Evolutionary conservation across 2,113 vertebrate genomes (phyloP), one percentile per base, ranked within the genome.

Genomic region (Panthera tigris): DNA sequence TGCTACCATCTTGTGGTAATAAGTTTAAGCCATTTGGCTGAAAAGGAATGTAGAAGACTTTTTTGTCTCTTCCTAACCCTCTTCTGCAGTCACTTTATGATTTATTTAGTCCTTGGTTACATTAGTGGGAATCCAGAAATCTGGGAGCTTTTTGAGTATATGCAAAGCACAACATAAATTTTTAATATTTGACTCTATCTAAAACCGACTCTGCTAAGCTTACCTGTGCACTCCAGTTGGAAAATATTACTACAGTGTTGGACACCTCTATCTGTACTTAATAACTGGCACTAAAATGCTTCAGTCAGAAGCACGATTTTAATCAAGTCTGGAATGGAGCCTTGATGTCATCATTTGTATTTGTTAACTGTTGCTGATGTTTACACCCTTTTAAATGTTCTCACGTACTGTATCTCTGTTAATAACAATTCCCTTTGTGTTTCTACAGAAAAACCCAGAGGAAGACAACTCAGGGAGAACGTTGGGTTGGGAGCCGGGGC

Each of bases 401-500:
- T 89, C 57, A 25, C 36, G 16, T 73, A 41, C 39, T 76, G 66
- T 52, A 66, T 96, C 8, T 31, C 3, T 65, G 33, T 89, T 89
- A 25, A 11, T 92, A 71, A 82, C 55, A 83, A 23, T 16, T 65
- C 8, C 69, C 55, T 15, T 84, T 81, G 92, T 92, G 98, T 66
- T 97, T 61, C 97, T 97, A 29, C 98, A 99, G 99, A 99, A 99
- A 98, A 99, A 99, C 65, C 99, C 99, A 0, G 99, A 99, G 96
- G 99, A 99, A 65, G 99, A 99, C 95, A 98, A 98, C 98, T 99
- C 99, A 93, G 99, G 99, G 79, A 99, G 99, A 97, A 99, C 98
- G 1, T 81, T 99, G 91, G 99, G 99, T 2, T 99, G 99, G 99
- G 99, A 99, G 96, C 99, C 99, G 0, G 99, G 99, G 12, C 99